Conservation (phyloP, 2,113 vertebrate species). For the Paradoxurus hermaphroditus region DNA sequence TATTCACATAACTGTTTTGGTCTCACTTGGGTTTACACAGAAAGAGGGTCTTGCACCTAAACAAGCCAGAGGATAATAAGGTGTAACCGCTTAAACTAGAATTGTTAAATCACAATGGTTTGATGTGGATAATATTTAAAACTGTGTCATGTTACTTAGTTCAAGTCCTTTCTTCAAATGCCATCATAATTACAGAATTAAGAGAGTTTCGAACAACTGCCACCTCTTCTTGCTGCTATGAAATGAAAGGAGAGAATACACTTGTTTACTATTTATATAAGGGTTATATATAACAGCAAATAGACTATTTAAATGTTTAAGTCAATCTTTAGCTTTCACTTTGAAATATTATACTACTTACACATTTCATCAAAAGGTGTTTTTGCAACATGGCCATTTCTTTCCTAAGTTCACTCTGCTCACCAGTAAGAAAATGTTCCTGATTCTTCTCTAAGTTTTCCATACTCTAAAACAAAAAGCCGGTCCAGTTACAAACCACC, state of each 20-base stretch:
- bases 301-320: background rate
- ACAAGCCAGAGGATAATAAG: background rate
- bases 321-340: too few species aligned
- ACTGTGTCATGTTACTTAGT: slow-evolving; percentile 80
- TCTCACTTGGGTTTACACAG: background rate
- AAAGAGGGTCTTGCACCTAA: background rate
- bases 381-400: slow-evolving; percentile 91
- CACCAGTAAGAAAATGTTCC: slow-evolving; percentile 83
- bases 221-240: slow-evolving; percentile 84
- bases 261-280: slow-evolving; percentile 36
- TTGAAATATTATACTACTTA: slow-evolving; percentile 71
- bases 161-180: slow-evolving; percentile 75
- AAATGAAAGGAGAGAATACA: slow-evolving; percentile 75
- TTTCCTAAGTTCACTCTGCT: slow-evolving; percentile 88
- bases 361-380: slow-evolving; percentile 91
- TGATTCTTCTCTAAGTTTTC: slow-evolving; percentile 89
- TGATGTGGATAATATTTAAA: slow-evolving; percentile 69
- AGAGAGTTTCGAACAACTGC: slow-evolving; percentile 81
- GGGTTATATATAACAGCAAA: background rate
- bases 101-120: background rate
- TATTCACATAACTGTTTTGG: background rate
- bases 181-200: slow-evolving; percentile 83
- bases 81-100: background rate
- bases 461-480: slow-evolving; percentile 83
- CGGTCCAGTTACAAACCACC: background rate